Base-by-base conservation (phyloP, 2,888 invertebrate genomes). In the Tetranychus truncatus region DNA sequence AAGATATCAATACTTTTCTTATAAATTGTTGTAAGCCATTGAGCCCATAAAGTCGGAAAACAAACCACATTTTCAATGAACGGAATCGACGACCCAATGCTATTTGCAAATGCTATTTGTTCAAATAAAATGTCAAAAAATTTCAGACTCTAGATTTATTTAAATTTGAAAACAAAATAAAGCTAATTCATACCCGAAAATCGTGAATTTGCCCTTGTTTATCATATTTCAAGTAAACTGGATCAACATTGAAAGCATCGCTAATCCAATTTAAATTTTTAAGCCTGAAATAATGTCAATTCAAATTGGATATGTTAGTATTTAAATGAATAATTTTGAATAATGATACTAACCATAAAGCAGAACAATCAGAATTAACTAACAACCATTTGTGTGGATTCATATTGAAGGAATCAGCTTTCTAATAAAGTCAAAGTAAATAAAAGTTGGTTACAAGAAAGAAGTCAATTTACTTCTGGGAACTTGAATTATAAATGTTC, bases 371-470 rank as follows among this genome's bases (percentile, higher is more conserved):
- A 81, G 96, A 99, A 83, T 93, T 94, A 55, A 94, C 92, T 75
- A 99, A 85, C 84, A 99, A 87, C 88, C 95, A 94, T 85, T 99
- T 99, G 84, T 97, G 97, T 0, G 96, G 90, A 82, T 99, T 99
- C 55, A 94, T 93, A 83, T 97, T 97, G 85, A 99, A 93, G 5
- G 97, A 97, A 83, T 93, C 93, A 0, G 95, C 97, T 82, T 90
- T 89, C 85, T 81, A 81, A 77, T 55, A 15, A 55, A 55, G 7
- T 81, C 75, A 77, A 76, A 71, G 71, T n/a, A 34, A 72, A 72
- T 18, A 24, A 34, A 3, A 34, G 34, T 34, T 34, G 34, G 5
- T 34, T 34, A 34, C 34, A 34, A 34, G 3, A 5, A 3, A 1
- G 34, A 34, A 34, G 34, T 34, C 3, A 34, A 34, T 34, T 34